Conservation (phyloP, 2,113 vertebrate genomes). For the Sylvilagus bachmani region DNA sequence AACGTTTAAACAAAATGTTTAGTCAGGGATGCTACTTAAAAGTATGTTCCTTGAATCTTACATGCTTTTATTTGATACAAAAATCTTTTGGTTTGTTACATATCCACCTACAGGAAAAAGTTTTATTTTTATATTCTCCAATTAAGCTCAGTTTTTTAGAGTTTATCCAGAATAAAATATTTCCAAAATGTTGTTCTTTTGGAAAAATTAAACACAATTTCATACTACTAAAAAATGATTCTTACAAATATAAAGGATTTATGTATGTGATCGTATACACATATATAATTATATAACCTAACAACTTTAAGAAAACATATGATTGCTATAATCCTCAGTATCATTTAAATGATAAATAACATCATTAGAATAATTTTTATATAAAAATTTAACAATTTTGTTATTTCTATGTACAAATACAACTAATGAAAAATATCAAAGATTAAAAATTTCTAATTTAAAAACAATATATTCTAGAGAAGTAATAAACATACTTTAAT, state of each 20-base stretch:
- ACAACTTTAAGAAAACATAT: not conserved
- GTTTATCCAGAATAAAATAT: slow-evolving; percentile 52
- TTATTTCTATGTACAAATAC: not conserved
- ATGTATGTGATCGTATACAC: not conserved
- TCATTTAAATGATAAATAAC: slow-evolving; percentile 44
- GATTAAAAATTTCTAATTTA: slow-evolving; percentile 38
- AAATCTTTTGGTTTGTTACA: slow-evolving; percentile 62
- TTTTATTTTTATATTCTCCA: slow-evolving; percentile 39
- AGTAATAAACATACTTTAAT: slow-evolving; percentile 9
- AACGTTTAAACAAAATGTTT: slow-evolving; percentile 67
- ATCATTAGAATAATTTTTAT: slow-evolving; percentile 45
- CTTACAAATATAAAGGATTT: not conserved
- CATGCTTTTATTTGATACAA: slow-evolving; percentile 64
- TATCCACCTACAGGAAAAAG: slow-evolving; percentile 29
- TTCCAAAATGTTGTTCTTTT: slow-evolving; percentile 46
- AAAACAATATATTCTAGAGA: slow-evolving; percentile 15
- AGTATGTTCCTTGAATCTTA: slow-evolving; percentile 43
- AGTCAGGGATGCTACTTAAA: slow-evolving; percentile 15
- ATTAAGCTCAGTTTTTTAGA: not conserved
- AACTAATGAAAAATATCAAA: slow-evolving; percentile 41
- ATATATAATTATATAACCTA: slow-evolving; percentile 15
- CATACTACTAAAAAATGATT: slow-evolving; percentile 10
- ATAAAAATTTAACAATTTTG: too few species aligned
- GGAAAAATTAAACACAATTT: slow-evolving; percentile 55
- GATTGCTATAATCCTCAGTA: not conserved